Percentiles rank a stretch among this genome's conserved stretches.
Evolutionary conservation across 2,888 invertebrate genomes (phyloP).

Genomic region (Pterostichus madidus): DNA sequence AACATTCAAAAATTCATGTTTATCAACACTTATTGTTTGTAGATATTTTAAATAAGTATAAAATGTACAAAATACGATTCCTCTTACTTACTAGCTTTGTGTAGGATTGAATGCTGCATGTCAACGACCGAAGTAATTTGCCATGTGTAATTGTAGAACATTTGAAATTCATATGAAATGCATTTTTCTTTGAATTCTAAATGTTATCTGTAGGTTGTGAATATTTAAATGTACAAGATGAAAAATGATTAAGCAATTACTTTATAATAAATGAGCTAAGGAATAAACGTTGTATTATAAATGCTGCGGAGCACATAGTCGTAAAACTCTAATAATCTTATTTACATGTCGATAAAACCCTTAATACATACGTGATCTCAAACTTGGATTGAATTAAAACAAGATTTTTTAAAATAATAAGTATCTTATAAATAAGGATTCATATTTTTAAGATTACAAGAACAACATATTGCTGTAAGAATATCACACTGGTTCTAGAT

Average conservation of each 20-base stretch:
- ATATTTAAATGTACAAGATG: constrained; percentile 39
- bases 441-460: too few species aligned
- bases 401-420: too few species aligned
- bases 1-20: too few species aligned
- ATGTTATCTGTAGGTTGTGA: constrained; percentile 15
- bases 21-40: too few species aligned
- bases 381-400: too few species aligned
- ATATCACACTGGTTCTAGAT: too few species aligned
- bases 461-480: too few species aligned
- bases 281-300: constrained; percentile 12
- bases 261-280: constrained; percentile 12
- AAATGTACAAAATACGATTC: neutral
- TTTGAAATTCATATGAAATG: constrained; percentile 38
- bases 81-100: neutral
- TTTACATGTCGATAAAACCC: neutral
- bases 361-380: neutral
- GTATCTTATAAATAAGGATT: too few species aligned
- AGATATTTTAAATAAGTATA: too few species aligned
- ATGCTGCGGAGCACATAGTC: neutral
- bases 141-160: constrained; percentile 27
- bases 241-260: constrained; percentile 43
- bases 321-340: neutral
- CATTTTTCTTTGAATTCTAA: constrained; percentile 28
- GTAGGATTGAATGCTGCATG: constrained; percentile 15
- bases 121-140: constrained; percentile 29